Base-by-base conservation (phyloP, 2,888 invertebrate species). In the Ariolimax columbianus region DNA sequence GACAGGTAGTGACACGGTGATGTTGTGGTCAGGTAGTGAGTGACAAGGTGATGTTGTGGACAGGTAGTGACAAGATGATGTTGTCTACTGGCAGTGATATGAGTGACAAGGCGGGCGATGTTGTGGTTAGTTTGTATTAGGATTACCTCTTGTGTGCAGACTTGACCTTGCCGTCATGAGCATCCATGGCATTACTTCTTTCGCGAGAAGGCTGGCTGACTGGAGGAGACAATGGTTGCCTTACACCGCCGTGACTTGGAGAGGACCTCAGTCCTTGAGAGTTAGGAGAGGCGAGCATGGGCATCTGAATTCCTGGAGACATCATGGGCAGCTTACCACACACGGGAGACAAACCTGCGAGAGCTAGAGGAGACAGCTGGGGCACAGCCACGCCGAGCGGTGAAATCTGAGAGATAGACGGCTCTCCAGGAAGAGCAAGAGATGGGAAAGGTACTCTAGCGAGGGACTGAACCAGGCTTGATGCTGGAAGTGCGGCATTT, bases 141-240 rank as follows among this genome's bases (percentile, higher is more conserved):
- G 14, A 51, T 55, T 83, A 85, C 85, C 85, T 85, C 73, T 85
- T 85, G 9, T 75, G 77, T 26, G 77, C 11, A 63, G 63, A 26
- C 66, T 73, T 84, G 30, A 1, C 30, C 36, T 84, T 79, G 43
- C 26, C 23, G n/a, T 47, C 75, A 3, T 63, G 80, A 47, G 19
- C 4, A 3, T 77, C 9, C 26, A 40, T n/a, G 1, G 51, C 17
- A 33, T 66, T 75, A 43, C 80, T 47, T 30, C 40, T 43, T 26
- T 66, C 73, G 40, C 59, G 59, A 36, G 72, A 36, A 40, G 30
- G 51, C 19, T 36, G 79, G 66, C 33, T 38, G 38, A 40, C 63
- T 19, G 84, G 80, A 7, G 75, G 80, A 40, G 84, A 80, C 33
- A 66, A 11, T 36, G 59, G 80, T 19, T 75, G 63, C 51, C 14